Conservation (phyloP, 2,113 vertebrate species). For the Zosterops japonicus region DNA sequence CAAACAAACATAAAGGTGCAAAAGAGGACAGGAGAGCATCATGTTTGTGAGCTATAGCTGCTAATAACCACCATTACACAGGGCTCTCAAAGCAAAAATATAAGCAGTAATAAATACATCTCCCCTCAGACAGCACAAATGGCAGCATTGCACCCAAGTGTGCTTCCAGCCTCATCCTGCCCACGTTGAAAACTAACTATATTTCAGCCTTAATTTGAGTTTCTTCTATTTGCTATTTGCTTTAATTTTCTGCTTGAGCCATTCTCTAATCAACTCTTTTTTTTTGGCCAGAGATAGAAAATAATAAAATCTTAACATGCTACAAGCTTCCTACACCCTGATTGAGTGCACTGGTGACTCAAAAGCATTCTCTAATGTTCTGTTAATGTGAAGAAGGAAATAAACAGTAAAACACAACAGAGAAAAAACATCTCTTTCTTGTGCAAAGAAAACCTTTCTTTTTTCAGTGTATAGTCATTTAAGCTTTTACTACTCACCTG, state of each 20-base stretch:
- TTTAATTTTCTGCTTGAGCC: not conserved
- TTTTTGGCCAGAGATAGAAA: not conserved
- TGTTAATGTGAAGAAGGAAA: not conserved
- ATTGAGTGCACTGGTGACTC: not conserved
- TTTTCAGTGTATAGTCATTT: not conserved
- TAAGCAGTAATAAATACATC: not conserved
- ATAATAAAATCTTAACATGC: not conserved
- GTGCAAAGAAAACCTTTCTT: not conserved
- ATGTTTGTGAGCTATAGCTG: accelerated
- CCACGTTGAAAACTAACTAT: not conserved
- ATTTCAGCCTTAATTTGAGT: not conserved
- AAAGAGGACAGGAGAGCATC: not conserved
- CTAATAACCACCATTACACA: not conserved
- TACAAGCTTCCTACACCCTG: not conserved
- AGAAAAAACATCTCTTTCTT: not conserved
- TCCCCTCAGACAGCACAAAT: not conserved
- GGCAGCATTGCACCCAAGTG: not conserved
- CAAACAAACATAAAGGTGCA: not conserved
- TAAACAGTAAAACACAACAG: not conserved
- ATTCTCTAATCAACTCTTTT: not conserved
- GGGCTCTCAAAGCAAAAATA: not conserved
- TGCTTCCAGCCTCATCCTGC: not conserved
- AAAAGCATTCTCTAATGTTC: not conserved
- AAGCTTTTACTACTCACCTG: not conserved
- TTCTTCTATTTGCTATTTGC: not conserved